Percentiles rank a stretch among this genome's conserved stretches.
Conservation (phyloP, 2,888 invertebrate genomes). For the Sturmia bella region DNA sequence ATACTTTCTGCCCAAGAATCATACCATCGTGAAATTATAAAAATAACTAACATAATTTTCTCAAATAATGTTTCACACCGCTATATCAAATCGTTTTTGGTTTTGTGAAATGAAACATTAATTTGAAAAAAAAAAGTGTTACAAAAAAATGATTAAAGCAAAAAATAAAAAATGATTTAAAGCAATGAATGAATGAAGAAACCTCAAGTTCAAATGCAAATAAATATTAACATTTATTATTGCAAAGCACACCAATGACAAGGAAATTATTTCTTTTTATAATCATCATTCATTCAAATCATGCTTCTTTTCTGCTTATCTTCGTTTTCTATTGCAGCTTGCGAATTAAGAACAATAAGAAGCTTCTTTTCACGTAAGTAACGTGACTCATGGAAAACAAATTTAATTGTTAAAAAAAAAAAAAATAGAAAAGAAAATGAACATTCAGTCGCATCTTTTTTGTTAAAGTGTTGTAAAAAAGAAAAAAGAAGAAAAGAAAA, state of each 20-base stretch:
- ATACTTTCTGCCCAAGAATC: too few species aligned
- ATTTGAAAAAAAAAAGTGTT: conserved; percentile 14
- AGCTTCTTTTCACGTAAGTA: conserved; percentile 21
- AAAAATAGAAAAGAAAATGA: not conserved
- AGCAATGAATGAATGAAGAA: too few species aligned
- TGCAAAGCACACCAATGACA: conserved; percentile 15
- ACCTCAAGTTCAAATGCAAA: not conserved
- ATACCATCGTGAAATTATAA: too few species aligned
- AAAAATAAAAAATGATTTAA: conserved; percentile 5
- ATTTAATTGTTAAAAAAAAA: conserved; percentile 41
- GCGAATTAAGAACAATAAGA: conserved; percentile 15
- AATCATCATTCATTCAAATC: conserved; percentile 35
- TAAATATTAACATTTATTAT: not conserved
- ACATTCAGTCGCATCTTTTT: conserved; percentile 24
- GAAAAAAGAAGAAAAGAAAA: conserved; percentile 24
- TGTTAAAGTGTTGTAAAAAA: conserved; percentile 33
- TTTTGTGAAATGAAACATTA: too few species aligned
- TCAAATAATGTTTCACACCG: too few species aligned
- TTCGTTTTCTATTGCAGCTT: conserved; percentile 26
- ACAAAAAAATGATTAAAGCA: conserved; percentile 29
- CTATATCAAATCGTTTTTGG: too few species aligned
- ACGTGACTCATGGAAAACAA: conserved; percentile 57
- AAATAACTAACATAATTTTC: too few species aligned
- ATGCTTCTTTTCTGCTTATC: conserved; percentile 33
- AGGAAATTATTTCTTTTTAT: conserved; percentile 14